phyloP scores from a whole-genome alignment of 2,797 vertebrate genomes.

The Sebastes glaucus region DNA sequence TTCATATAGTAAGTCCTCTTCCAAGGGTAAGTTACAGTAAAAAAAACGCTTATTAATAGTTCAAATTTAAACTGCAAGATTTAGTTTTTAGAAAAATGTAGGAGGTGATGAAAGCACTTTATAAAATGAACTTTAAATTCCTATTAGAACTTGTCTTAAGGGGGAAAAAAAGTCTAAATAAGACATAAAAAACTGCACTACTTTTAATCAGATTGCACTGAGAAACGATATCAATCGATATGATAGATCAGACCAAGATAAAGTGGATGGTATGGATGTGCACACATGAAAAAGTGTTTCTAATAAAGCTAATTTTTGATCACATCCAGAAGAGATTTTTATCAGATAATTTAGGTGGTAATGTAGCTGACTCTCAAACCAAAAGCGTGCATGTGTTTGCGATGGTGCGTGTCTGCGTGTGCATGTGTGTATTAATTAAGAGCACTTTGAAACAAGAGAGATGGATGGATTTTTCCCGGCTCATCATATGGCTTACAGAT shows the following conservation, averaged over 20 bases:
- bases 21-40: background rate
- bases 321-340: constrained; percentile 32
- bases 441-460: constrained; percentile 52
- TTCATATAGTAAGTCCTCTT: background rate
- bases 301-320: constrained; percentile 44
- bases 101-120: constrained; percentile 70
- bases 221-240: constrained; percentile 9
- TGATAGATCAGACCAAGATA: constrained; percentile 28
- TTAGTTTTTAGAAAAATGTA: constrained; percentile 7
- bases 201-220: constrained; percentile 65
- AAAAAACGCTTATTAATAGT: background rate
- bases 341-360: constrained; percentile 38
- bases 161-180: constrained; percentile 1
- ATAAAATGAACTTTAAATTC: constrained; percentile 32
- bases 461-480: constrained; percentile 2
- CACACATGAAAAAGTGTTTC: constrained; percentile 22
- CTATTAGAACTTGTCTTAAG: background rate
- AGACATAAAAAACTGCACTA: constrained; percentile 60
- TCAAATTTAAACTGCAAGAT: constrained; percentile 10
- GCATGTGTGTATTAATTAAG: constrained; percentile 36
- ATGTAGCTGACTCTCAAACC: constrained; percentile 34
- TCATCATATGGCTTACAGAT: background rate
- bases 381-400: constrained; percentile 35
- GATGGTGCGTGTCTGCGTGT: background rate
- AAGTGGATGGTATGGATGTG: constrained; percentile 7